Evolutionary conservation across 2,888 invertebrate genomes (phyloP), one percentile per base, ranked within the genome.

Genomic region (Dynastes tityus): DNA sequence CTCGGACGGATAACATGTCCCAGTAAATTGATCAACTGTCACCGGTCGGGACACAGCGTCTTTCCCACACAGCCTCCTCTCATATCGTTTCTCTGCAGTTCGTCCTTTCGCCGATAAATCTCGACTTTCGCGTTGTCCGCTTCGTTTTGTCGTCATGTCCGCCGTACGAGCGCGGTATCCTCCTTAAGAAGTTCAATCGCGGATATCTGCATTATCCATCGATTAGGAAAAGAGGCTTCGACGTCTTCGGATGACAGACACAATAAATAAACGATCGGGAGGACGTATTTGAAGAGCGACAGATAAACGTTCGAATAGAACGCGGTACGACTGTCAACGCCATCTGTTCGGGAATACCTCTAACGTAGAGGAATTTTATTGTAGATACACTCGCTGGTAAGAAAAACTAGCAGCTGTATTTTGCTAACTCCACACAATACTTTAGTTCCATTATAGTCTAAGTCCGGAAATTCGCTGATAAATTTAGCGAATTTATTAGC

Each of bases 181-280:
- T 45, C 2, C 45, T 63, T 63, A 63, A 63, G 63, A 63, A 63
- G 63, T 63, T 32, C 63, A 63, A 63, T 63, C 32, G 11, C n/a
- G 63, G 63, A 63, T 63, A 63, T 63, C 63, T 32, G 29, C 63
- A 29, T 63, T 63, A 63, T 63, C 63, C 29, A 63, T 63, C 63
- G 63, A 63, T 63, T 32, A 63, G 63, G 63, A 63, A n/a, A 45
- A 45, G 45, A 11, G 45, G 32, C 32, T 27, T 32, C 27, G 63
- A 32, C 63, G 32, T 32, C 63, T n/a, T 29, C 32, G 13, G 63
- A 32, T 13, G 63, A 8, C 45, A 11, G 45, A 45, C 29, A 63
- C 63, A 32, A 63, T 63, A 63, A 63, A 63, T 63, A 45, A 63
- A 63, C 63, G 63, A 4, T 13, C 22, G 13, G 32, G 13, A 27